Base-by-base conservation (phyloP, 2,797 vertebrate species). In the Premnoplex brunnescens region DNA sequence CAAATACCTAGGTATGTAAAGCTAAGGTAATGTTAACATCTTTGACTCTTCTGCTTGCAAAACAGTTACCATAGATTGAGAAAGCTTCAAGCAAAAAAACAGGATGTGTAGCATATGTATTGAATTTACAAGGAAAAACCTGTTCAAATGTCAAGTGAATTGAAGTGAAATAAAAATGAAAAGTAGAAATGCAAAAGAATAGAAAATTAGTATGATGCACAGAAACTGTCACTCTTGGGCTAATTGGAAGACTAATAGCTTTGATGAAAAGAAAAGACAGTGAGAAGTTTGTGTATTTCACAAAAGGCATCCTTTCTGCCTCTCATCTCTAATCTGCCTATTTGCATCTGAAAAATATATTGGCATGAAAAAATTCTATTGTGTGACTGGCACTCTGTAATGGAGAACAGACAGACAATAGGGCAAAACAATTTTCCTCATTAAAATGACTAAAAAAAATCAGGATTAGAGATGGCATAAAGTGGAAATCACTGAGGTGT, bases 291-390 rank as follows among this genome's bases (percentile, higher is more conserved):
- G 20, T 75, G 32, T 18, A 20, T 92, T 95, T 80, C 66, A 76
- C 76, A 85, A 90, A 93, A 64, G 34, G 3, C 9, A 28, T 55
- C 13, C 16, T 80, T 59, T 54, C 36, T 83, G 30, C 23, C 41
- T 80, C 71, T 93, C 46, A 85, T 71, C n/a, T 71, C 14, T 78
- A 79, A 67, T 84, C 43, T 82, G 18, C 60, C 16, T 59, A 74
- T 90, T 87, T 95, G 44, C 58, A 90, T 78, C 54, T 87, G 63
- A 89, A 92, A 90, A 93, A 36, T 79, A 44, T n/a, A 82, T 72
- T 94, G 63, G 9, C 72, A 68, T 55, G 54, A 77, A 88, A 79
- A 76, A 66, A 36, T 18, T 26, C 7, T 81, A 18, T 81, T 88
- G 39, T 85, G n/a, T 58, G 75, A 71, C 51, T 66, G 32, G 59